These are phyloP conservation scores for Nasonia longicornis DNA, from an alignment of 1,140 invertebrate species.

Conservation along the genomic window DNA sequence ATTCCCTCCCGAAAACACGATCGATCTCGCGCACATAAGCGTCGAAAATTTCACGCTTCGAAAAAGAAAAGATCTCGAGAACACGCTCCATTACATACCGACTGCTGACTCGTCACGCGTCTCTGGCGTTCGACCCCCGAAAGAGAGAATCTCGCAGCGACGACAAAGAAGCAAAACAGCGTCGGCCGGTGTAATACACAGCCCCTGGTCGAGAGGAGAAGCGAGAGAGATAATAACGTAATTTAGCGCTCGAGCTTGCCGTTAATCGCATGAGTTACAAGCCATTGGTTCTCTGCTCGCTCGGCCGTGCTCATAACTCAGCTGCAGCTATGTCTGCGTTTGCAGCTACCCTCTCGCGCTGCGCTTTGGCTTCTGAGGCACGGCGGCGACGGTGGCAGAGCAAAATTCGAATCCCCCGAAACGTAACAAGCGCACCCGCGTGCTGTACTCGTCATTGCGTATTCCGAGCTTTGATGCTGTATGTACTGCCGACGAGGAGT, in stretches of 20 bases:
- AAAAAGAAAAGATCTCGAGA: background rate
- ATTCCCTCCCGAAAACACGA: no score
- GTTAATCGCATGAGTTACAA: conserved; percentile 44
- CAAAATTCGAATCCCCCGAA: conserved; percentile 4
- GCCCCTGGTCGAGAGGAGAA: no score
- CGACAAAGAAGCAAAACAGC: background rate
- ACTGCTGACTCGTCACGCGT: background rate
- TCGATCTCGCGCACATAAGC: no score
- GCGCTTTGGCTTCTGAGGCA: background rate
- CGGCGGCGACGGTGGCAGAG: background rate
- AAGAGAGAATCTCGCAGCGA: no score
- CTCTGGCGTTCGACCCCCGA: no score
- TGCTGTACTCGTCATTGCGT: background rate
- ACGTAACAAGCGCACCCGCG: background rate
- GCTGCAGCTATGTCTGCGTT: no score
- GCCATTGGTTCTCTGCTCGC: conserved; percentile 40
- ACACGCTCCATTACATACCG: background rate
- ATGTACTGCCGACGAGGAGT: background rate
- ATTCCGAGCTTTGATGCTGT: background rate
- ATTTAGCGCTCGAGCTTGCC: conserved; percentile 47
- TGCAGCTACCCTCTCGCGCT: no score
- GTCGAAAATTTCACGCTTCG: background rate
- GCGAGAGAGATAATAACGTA: conserved; percentile 51
- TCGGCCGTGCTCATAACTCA: conserved; percentile 20
- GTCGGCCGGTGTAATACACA: background rate